Conservation (phyloP, 2,113 vertebrate genomes). For the Macrotus californicus region DNA sequence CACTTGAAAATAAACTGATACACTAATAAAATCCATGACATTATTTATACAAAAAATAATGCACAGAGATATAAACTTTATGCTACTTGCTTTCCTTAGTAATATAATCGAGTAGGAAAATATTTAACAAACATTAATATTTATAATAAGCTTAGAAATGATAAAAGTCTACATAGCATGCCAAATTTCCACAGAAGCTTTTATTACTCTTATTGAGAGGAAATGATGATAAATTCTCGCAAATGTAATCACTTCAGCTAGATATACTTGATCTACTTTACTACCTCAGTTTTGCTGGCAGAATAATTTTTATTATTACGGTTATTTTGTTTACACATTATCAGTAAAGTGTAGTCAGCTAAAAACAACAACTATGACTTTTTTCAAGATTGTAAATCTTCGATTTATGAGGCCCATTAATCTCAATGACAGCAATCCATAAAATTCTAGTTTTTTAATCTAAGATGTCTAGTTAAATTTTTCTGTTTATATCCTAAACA, state of each 20-base stretch:
- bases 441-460: not conserved
- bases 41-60: not conserved
- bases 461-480: not conserved
- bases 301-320: not conserved
- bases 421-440: slow-evolving; percentile 8
- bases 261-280: not conserved
- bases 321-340: not conserved
- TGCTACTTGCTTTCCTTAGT: not conserved
- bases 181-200: not conserved
- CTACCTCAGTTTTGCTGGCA: not conserved
- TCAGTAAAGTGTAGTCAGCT: not conserved
- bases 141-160: not conserved
- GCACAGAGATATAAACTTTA: not conserved
- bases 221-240: not conserved
- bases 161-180: not conserved
- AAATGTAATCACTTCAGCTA: not conserved
- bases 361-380: not conserved
- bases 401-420: slow-evolving; percentile 11
- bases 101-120: not conserved
- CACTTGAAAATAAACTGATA: not conserved
- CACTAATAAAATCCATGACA: not conserved
- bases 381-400: not conserved
- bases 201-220: not conserved
- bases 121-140: slow-evolving; percentile 23
- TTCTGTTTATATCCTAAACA: not conserved